phyloP scores from a whole-genome alignment of 1,140 invertebrate genomes.

The Zophobas atratus region DNA sequence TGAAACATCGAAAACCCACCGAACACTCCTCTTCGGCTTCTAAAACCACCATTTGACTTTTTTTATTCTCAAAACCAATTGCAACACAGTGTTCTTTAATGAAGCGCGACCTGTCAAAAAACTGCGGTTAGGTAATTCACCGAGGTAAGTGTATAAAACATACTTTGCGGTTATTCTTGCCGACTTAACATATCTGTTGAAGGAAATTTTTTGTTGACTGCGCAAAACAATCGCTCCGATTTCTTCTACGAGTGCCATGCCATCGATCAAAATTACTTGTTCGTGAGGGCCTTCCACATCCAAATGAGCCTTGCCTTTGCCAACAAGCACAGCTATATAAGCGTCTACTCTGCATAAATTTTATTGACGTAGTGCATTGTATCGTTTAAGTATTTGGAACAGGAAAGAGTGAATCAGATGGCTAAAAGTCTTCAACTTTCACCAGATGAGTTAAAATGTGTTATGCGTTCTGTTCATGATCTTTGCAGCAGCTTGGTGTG shows the following conservation, averaged over 20 bases:
- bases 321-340: constrained; percentile 77
- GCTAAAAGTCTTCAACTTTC: too few species aligned
- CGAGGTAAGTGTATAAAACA: constrained; percentile 54
- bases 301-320: constrained; percentile 73
- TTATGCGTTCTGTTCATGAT: too few species aligned
- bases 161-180: constrained; percentile 69
- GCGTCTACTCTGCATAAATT: background rate
- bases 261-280: constrained; percentile 74
- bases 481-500: too few species aligned
- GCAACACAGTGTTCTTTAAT: constrained; percentile 71
- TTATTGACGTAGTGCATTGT: constrained; percentile 57
- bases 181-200: constrained; percentile 77
- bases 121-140: constrained; percentile 8
- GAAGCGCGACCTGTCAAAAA: constrained; percentile 17
- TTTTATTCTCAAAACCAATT: constrained; percentile 62
- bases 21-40: constrained; percentile 67
- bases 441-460: too few species aligned
- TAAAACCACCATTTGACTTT: constrained; percentile 50
- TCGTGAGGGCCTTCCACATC: constrained; percentile 77
- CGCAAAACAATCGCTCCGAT: constrained; percentile 74
- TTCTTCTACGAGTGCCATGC: constrained; percentile 68
- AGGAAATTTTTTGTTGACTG: constrained; percentile 71
- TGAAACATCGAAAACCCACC: constrained; percentile 71
- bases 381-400: background rate
- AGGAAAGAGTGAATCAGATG: too few species aligned